Evolutionary conservation across 1,140 invertebrate species (phyloP).

Genomic region (Acromyrmex charruanus): DNA sequence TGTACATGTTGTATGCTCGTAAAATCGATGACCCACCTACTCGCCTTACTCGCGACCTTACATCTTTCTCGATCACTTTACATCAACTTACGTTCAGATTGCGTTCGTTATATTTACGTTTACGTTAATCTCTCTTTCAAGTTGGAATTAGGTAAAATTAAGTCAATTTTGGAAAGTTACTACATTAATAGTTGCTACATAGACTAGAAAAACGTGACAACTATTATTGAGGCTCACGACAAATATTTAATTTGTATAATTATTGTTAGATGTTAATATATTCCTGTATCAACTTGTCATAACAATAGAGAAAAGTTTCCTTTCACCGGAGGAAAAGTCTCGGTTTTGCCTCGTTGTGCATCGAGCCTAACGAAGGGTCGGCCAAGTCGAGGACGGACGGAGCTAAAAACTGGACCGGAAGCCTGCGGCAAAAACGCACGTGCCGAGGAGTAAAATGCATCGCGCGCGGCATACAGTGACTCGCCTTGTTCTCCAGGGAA

Average conservation of each 20-base stretch:
- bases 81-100: conserved; percentile 23
- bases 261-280: background rate
- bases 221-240: background rate
- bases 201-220: background rate
- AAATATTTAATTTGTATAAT: background rate
- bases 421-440: conserved; percentile 71
- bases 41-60: conserved; percentile 27
- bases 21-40: conserved; percentile 26
- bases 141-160: background rate
- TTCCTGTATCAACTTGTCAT: background rate
- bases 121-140: background rate
- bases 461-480: conserved; percentile 64
- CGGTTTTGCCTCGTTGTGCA: conserved; percentile 44
- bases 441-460: conserved; percentile 71
- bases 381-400: conserved; percentile 37
- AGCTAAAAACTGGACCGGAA: conserved; percentile 76
- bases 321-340: conserved; percentile 21
- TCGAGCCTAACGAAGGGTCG: conserved; percentile 50
- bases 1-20: conserved; percentile 18
- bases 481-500: conserved; percentile 68
- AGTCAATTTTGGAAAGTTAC: background rate
- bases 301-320: conserved; percentile 15
- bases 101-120: background rate
- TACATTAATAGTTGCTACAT: background rate
- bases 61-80: conserved; percentile 18